Percentiles rank a stretch among this genome's conserved stretches.
Evolutionary conservation across 2,888 invertebrate species (phyloP).

Genomic region (Trichogramma evanescens): DNA sequence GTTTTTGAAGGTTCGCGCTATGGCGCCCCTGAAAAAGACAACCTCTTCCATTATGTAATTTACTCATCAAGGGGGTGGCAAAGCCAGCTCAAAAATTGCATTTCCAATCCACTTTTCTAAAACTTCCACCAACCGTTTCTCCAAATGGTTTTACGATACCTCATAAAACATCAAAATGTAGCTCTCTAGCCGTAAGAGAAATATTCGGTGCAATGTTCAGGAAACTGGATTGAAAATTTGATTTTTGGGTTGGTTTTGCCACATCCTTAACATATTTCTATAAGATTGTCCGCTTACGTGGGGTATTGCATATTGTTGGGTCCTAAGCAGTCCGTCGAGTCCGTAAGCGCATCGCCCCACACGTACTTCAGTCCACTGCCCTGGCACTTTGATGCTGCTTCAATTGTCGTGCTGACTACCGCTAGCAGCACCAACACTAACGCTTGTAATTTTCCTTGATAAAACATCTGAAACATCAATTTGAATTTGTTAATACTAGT

Average conservation of each 20-base stretch:
- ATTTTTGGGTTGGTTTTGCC: no score
- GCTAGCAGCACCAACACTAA: constrained; percentile 31
- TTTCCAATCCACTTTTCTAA: no score
- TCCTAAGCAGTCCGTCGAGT: constrained; percentile 70
- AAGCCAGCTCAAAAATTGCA: no score
- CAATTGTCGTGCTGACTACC: constrained; percentile 19
- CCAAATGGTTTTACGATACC: no score
- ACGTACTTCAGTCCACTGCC: constrained; percentile 69
- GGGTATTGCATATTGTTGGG: constrained; percentile 81
- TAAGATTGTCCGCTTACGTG: constrained; percentile 54
- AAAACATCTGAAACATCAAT: constrained; percentile 34
- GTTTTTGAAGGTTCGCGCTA: constrained; percentile 64
- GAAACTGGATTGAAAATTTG: background rate
- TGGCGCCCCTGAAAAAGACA: constrained; percentile 61
- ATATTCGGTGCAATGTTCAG: background rate
- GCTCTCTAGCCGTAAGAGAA: no score
- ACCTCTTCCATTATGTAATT: background rate
- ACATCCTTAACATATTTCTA: background rate
- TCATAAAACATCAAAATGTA: no score
- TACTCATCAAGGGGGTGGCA: no score
- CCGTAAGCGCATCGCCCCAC: constrained; percentile 80
- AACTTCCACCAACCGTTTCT: no score
- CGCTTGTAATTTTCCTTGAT: constrained; percentile 26
- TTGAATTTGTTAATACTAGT: background rate
- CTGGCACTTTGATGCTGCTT: constrained; percentile 49